Evolutionary conservation across 2,888 invertebrate species (phyloP), one percentile per base, ranked within the genome.

Genomic region (Nomada flava): DNA sequence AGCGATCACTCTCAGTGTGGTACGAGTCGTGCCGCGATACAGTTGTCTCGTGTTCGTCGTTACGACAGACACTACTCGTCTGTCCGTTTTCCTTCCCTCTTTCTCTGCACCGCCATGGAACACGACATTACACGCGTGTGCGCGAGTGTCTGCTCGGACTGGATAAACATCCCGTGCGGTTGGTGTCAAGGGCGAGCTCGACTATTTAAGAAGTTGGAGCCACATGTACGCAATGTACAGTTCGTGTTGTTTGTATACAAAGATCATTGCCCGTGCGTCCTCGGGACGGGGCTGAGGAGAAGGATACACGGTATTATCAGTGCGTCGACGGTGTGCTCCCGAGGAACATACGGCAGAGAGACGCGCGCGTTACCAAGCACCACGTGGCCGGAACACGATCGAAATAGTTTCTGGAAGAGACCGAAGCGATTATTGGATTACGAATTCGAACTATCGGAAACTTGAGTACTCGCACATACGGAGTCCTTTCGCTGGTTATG

Each of bases 1-100:
- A 89, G 85, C 89, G 88, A 89, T 91, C 91, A 89, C 88, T 90
- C 91, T 91, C 92, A 92, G 92, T 92, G 89, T 89, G 88, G 89
- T 88, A 86, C 89, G 88, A 88, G 76, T 90, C 88, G 88, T 88
- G 88, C 87, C 78, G 86, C 85, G 77, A 86, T 86, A 76, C 77
- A 88, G 85, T 83, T 42, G 84, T 64, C 68, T 67, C 18, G 53
- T 0, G 23, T 62, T 15, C 2, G 0, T 44, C 13, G 64, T 29
- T 7, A 60, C 55, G 26, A n/a, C 52, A 15, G 23, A 68, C 23
- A 0, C 55, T 11, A 11, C 64, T 53, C 29, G 36, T 10, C 69
- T 57, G 60, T 72, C 44, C 74, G 20, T 72, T 62, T 42, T 15
- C 55, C 64, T 36, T 60, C 59, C 44, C 3, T 42, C 26, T 20